Base-by-base conservation (phyloP, 1,140 invertebrate genomes). In the Bombus confusus region DNA sequence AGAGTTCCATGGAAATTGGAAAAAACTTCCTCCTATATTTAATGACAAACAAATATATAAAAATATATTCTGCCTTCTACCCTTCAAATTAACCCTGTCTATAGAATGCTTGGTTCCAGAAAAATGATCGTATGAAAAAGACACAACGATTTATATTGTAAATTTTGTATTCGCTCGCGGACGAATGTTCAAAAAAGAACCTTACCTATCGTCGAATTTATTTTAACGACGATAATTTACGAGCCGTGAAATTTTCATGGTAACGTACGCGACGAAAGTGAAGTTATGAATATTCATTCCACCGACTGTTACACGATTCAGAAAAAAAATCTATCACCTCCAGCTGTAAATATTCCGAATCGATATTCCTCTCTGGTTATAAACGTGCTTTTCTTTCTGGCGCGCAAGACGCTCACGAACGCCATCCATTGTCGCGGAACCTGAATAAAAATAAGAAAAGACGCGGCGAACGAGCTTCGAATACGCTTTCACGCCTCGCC, bases 251-350 rank as follows among this genome's bases (percentile, higher is more conserved):
- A 59, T 80, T 72, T 39, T 59, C 64, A 31, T 22, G 2, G 43
- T 57, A 57, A 71, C 28, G 34, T 31, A n/a, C 0, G 66, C 79
- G 47, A 57, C 79, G 68, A 80, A 72, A 80, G 68, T 41, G 47
- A 28, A 41, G 18, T 15, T 47, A 41, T 81, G 79, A 81, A 81
- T 81, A 81, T 81, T 81, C 37, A 81, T 81, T n/a, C 37, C 5
- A 1, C 15, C 15, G 68, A 15, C 4, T 22, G 68, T 41, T 73
- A 15, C 39, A 47, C n/a, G 52, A 5, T n/a, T 2, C 18, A 28
- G 22, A 25, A 43, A 68, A 72, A 31, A 57, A 72, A 52, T 41
- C 37, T 41, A 71, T 47, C 68, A 25, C 10, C 34, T 41, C 22
- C 37, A 12, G 5, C 47, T 13, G 47, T 4, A 28, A 72, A 43